Evolutionary conservation across 2,113 vertebrate species (phyloP), one percentile per base, ranked within the genome.

Genomic region (Takifugu flavidus): DNA sequence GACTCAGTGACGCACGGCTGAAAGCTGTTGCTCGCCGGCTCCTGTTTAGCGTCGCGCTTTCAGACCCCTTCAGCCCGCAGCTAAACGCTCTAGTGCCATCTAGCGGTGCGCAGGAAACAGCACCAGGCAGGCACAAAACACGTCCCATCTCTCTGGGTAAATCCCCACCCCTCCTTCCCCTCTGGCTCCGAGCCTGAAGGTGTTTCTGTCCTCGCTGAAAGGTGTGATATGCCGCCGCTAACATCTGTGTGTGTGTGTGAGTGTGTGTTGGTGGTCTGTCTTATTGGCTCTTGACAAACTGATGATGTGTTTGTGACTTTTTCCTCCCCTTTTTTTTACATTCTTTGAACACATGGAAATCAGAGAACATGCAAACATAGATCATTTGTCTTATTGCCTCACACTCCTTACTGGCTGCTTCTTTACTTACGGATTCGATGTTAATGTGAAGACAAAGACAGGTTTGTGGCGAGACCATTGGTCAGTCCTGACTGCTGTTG

Each of bases 41-140:
- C 50, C 13, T 15, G 54, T 0, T 13, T 6, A 2, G 13, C 6
- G 51, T 39, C 6, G 0, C 42, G 43, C 12, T 15, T 20, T 13
- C 25, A 13, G 52, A 1, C 6, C 14, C 1, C 12, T 53, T 25
- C 43, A 13, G 56, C 43, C 2, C 64, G 51, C 6, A 6, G 13
- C 13, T 13, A 70, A 69, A 82, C 29, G 28, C 82, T 87, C 73
- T 88, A 80, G 55, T 58, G 79, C 87, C 87, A 87, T 83, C 87
- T 88, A 86, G 85, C 73, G 87, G 56, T 58, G 10, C 0, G 11
- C 2, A 4, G 27, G 39, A 8, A 25, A 44, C 62, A 80, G 65
- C 66, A 29, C 75, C 49, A 14, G 14, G 27, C 50, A 25, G 2
- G 14, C 8, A 43, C 39, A 43, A 46, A 54, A 27, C 26, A 29